Conservation (phyloP, 2,888 invertebrate genomes). For the Alviniconcha strummeri region DNA sequence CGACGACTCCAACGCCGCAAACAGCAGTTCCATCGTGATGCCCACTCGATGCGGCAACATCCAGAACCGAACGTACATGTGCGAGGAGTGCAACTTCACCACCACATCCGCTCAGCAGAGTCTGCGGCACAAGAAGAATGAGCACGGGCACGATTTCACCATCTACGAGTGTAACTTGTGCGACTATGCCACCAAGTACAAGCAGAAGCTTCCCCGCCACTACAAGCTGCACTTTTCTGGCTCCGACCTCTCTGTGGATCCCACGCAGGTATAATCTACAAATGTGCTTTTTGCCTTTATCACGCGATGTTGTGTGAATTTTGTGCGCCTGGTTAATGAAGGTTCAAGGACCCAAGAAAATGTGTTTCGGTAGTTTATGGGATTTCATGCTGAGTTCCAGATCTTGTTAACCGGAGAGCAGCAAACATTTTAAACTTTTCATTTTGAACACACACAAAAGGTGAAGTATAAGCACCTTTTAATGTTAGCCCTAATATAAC, state of each 20-base stretch:
- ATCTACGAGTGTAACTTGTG: slow-evolving; percentile 68
- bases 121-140: slow-evolving; percentile 62
- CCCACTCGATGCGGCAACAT: slow-evolving; percentile 58
- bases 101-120: slow-evolving; percentile 59
- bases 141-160: slow-evolving; percentile 58
- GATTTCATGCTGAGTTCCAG: no score
- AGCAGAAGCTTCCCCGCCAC: slow-evolving; percentile 65
- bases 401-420: no score
- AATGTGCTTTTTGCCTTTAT: no score
- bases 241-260: slow-evolving; percentile 39
- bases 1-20: slow-evolving; percentile 33
- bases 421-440: no score
- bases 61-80: slow-evolving; percentile 62
- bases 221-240: slow-evolving; percentile 60
- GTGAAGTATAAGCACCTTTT: no score
- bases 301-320: no score
- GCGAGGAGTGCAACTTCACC: slow-evolving; percentile 55
- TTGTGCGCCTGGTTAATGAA: background rate
- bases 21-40: slow-evolving; percentile 8
- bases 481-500: no score
- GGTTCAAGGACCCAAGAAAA: no score
- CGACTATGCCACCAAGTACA: slow-evolving; percentile 68
- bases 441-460: no score
- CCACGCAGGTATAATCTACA: no score
- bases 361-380: no score